Percentiles rank a stretch among this genome's conserved stretches.
Evolutionary conservation across 2,888 invertebrate species (phyloP).

Genomic region (Elmis aenea): DNA sequence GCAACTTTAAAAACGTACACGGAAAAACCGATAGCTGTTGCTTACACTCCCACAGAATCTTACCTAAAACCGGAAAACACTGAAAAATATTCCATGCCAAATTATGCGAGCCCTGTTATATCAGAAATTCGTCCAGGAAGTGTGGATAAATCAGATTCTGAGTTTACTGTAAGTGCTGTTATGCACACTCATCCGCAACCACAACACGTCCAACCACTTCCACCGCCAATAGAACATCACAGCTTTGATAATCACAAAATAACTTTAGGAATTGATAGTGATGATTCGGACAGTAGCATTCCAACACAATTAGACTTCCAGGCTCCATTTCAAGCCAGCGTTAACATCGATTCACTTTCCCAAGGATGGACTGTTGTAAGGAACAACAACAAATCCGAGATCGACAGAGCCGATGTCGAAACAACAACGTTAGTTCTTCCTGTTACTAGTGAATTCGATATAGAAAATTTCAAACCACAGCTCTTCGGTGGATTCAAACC

Average conservation of each 20-base stretch:
- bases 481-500: conserved; percentile 66
- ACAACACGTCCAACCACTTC: too few species aligned
- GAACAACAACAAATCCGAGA: conserved; percentile 31
- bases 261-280: conserved; percentile 14
- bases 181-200: conserved; percentile 43
- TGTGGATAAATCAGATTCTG: conserved; percentile 28
- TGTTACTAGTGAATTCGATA: conserved; percentile 54
- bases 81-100: conserved; percentile 47
- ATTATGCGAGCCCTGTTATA: conserved; percentile 48
- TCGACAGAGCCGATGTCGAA: conserved; percentile 27
- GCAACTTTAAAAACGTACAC: conserved; percentile 45
- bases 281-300: conserved; percentile 19
- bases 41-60: conserved; percentile 58
- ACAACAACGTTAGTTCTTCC: conserved; percentile 38
- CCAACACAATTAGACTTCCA: conserved; percentile 55
- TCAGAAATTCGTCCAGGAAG: conserved; percentile 46
- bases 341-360: conserved; percentile 54
- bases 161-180: conserved; percentile 44
- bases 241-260: conserved; percentile 18
- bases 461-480: conserved; percentile 64
- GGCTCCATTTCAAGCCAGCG: conserved; percentile 65
- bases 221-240: not conserved
- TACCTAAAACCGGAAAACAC: conserved; percentile 29
- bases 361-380: conserved; percentile 61
- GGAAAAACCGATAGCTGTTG: conserved; percentile 60